Conservation (phyloP, 2,888 invertebrate genomes). For the Temnothorax rugatulus region DNA sequence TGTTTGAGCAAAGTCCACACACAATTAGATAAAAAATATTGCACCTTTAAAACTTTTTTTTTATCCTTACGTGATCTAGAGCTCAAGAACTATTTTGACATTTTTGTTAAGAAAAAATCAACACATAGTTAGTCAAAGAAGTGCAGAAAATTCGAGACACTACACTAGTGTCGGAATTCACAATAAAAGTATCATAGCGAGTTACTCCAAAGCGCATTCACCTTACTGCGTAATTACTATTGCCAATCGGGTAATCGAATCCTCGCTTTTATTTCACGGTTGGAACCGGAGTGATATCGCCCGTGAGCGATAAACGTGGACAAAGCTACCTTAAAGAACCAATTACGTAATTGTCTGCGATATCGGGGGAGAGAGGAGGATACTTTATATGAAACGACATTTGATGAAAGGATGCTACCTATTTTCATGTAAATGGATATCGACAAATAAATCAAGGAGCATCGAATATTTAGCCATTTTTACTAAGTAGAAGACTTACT, state of each 20-base stretch:
- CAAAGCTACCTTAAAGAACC: slow-evolving; percentile 38
- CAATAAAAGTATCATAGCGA: slow-evolving; percentile 48
- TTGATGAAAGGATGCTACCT: neutral
- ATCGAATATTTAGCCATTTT: neutral
- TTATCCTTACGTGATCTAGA: neutral
- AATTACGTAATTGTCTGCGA: slow-evolving; percentile 45
- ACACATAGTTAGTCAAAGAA: neutral
- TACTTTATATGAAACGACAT: neutral
- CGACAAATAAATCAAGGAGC: slow-evolving; percentile 11
- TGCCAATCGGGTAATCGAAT: slow-evolving; percentile 62
- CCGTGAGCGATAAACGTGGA: slow-evolving; percentile 3
- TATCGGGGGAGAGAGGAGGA: neutral
- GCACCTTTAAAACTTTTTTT: neutral
- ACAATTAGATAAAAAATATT: neutral
- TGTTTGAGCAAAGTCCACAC: neutral
- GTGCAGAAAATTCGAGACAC: neutral
- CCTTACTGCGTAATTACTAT: slow-evolving; percentile 69
- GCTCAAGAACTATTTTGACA: neutral
- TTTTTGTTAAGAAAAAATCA: neutral
- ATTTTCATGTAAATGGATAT: slow-evolving; percentile 19
- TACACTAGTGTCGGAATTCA: neutral
- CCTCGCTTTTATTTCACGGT: slow-evolving; percentile 46
- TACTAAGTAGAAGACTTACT: neutral
- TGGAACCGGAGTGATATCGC: neutral
- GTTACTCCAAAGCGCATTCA: slow-evolving; percentile 66